Base-by-base conservation (phyloP, 2,888 invertebrate species). In the Archips xylosteana region DNA sequence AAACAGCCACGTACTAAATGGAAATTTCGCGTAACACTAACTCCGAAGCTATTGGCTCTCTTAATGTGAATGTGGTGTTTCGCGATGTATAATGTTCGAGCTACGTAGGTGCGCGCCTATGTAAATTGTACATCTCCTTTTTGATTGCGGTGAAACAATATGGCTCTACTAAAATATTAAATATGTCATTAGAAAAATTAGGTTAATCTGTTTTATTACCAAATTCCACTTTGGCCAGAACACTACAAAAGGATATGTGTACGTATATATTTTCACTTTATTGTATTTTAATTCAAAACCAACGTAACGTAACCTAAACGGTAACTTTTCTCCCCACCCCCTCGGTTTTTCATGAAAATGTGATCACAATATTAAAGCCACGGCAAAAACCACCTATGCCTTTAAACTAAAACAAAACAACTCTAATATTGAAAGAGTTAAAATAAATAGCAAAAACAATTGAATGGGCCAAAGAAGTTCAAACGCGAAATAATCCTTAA, bases 1-100 rank as follows among this genome's bases (percentile, higher is more conserved):
- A 87, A 87, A 89, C 86, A 84, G 86, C 78, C 83, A 85, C 86
- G 84, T 85, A 82, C 82, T 84, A 85, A 89, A 91, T 90, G 86
- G 88, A 85, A 87, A 90, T 91, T 89, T 87, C 85, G 77, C 83
- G 84, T 87, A 82, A 83, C 84, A 78, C 80, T 82, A 80, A 70
- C 80, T 80, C 78, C 82, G 79, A 77, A 81, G 82, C 82, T 83
- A 87, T 87, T 87, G 87, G 85, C 80, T 80, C 82, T 81, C 83
- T 81, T 89, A 87, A 89, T 89, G 86, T 87, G 86, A 89, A 88
- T 88, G 85, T 81, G 81, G 78, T 87, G 87, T 87, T 84, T 77
- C 78, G 76, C 78, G 75, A 82, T 81, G 82, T 74, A 57, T 51
- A 63, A 23, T 63, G 47, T 51, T 47, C 62, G 23, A 59, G 57